Evolutionary conservation across 1,140 invertebrate species (phyloP), one percentile per base, ranked within the genome.

Genomic region (Alviniconcha marisindica): DNA sequence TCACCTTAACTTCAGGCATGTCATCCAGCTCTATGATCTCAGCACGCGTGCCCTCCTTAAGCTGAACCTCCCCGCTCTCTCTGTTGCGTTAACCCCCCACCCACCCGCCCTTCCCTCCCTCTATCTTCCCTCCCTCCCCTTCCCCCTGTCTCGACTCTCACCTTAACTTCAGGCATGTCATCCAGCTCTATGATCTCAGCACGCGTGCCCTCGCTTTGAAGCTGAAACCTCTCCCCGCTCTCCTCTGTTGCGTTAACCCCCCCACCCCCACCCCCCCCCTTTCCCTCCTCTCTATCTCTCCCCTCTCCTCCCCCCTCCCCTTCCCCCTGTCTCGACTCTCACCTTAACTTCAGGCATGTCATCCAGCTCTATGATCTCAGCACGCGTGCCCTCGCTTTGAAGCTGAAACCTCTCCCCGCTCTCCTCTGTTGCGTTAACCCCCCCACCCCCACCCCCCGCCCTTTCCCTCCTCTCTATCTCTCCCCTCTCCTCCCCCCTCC

Each of bases 171-270:
- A 28, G 40, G 40, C 1, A 77, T 24, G 18, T 7, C 5, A n/a
- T 77, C 74, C 40, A 77, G 74, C 12, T 77, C 74, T 12, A 77
- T 40, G 33, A 77, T 42, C 18, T 44, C 18, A 0, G 74, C 74
- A 21, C 42, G 33, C 74, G 12, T 77, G 40, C 74, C 74, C 74
- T 77, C 21, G 24, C 74, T 77, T 38, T 77, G 74, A 38, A 77
- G 74, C 40, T 48, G 33, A 10, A 77, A 44, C 74, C 21, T 40
- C 40, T 77, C 40, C n/a, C 74, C 74, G 7, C 15, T 51, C 21
- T 51, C 48, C 48, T 51, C 48, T 51, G n/a, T n/a, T n/a, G n/a
- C n/a, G n/a, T n/a, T n/a, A n/a, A n/a, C n/a, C n/a, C n/a, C n/a
- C n/a, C n/a, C n/a, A n/a, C n/a, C n/a, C n/a, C n/a, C n/a, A n/a